Evolutionary conservation across 2,797 vertebrate genomes (phyloP).

Genomic region (Florisuga fusca): DNA sequence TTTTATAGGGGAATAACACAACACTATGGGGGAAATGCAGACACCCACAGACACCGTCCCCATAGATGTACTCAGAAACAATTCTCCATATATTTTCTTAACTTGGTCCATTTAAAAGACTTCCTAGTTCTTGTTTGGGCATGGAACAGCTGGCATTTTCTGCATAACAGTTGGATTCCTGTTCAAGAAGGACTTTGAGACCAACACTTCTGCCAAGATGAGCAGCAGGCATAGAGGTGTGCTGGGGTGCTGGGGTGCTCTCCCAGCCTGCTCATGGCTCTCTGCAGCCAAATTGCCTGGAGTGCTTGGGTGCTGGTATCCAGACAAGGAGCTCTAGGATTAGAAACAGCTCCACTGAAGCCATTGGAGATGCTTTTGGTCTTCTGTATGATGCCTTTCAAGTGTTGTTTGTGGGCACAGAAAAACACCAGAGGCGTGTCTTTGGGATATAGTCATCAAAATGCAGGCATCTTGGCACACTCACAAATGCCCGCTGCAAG

Average conservation of each 20-base stretch:
- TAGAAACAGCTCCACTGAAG: neutral
- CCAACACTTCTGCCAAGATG: neutral
- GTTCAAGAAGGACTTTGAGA: neutral
- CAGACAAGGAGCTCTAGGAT: neutral
- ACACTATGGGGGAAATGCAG: neutral
- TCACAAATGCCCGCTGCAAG: slow-evolving; percentile 12
- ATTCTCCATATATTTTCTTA: neutral
- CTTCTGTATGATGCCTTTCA: neutral
- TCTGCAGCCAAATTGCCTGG: neutral
- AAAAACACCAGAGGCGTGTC: neutral
- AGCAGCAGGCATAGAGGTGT: neutral
- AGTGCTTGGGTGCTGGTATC: neutral
- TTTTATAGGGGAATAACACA: neutral
- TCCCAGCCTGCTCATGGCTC: neutral
- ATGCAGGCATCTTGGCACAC: neutral
- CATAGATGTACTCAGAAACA: neutral
- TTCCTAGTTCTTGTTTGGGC: neutral
- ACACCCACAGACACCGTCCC: neutral
- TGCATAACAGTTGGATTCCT: neutral
- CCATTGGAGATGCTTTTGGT: neutral
- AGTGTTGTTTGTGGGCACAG: slow-evolving; percentile 10
- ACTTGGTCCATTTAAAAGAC: neutral
- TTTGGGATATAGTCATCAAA: slow-evolving; percentile 15
- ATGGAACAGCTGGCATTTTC: neutral
- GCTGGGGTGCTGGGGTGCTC: neutral